Evolutionary conservation across 2,113 vertebrate species (phyloP).

Genomic region (Trochalopteron elliotii): DNA sequence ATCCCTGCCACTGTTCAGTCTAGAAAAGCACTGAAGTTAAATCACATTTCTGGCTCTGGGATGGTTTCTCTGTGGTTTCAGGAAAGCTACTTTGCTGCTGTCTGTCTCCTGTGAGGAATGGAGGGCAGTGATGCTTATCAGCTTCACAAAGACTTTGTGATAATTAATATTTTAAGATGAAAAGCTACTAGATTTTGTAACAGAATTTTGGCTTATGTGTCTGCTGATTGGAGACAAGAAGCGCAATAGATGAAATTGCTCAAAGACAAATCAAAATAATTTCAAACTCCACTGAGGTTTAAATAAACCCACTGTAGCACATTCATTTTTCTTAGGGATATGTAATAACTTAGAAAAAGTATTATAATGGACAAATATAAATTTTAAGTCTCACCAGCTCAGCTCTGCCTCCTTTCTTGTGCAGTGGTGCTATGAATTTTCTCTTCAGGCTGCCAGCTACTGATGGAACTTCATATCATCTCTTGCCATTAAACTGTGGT

Average conservation of each 20-base stretch:
- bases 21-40: not conserved
- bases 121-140: not conserved
- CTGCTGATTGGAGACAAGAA: not conserved
- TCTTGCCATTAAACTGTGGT: not conserved
- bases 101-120: not conserved
- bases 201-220: not conserved
- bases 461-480: not conserved
- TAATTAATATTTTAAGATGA: constrained; percentile 24
- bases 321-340: constrained; percentile 14
- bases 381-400: constrained; percentile 15
- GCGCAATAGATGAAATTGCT: not conserved
- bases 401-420: not conserved
- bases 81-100: not conserved
- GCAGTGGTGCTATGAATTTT: not conserved
- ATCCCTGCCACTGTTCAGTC: not conserved
- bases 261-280: constrained; percentile 14
- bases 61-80: not conserved
- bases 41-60: not conserved
- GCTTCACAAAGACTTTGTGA: not conserved
- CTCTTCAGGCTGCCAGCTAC: not conserved
- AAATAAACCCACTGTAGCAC: not conserved
- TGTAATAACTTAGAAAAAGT: not conserved
- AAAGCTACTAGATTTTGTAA: constrained; percentile 23
- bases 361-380: constrained; percentile 23
- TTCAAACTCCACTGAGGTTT: constrained; percentile 10